Base-by-base conservation (phyloP, 2,888 invertebrate genomes). In the Ceraclea dissimilis region DNA sequence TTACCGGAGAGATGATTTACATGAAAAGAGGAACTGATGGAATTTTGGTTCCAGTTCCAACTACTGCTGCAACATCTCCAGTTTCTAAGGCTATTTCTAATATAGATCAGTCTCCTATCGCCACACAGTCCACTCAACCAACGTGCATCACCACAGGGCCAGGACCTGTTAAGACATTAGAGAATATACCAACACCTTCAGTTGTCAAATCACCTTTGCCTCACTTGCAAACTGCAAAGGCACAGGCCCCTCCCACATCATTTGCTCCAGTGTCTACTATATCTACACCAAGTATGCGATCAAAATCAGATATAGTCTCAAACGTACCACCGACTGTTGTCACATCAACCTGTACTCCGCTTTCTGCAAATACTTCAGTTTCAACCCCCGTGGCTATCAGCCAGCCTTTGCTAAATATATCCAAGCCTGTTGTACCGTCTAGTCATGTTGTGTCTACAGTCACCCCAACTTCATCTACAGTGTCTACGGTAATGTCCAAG, bases 1-100 rank as follows among this genome's bases (percentile, higher is more conserved):
- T 52, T 2, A 60, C 60, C 10, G 62, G 60, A 19, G 62, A 62
- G 39, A 46, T 62, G 51, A 53, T 62, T 16, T 60, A 52, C 33
- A 60, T 62, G 60, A 59, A 51, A 43, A 49, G 56, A 26, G 54
- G 54, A 33, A 52, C 52, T 52, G 62, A 62, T 52, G 62, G 60
- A 5, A 59, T 33, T 21, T 54, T 62, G 63, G 74, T 75, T 33
- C 68, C 70, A 2, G 69, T 69, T 11, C 19, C 44, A 16, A n/a
- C 49, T n/a, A 21, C 44, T 33, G 21, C 49, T 5, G 33, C 31
- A 1, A 22, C 31, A n/a, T 21, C 54, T n/a, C 6, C 50, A 1
- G 43, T 17, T 43, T 4, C 43, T 43, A 4, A 43, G 16, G 10
- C 26, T 26, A 10, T 4, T 26, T 4, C 16, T 13, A 16, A 19